A percentile compares a stretch with the other conserved stretches of the same genome.
These are phyloP conservation scores for Bergia puertoricense DNA, from an alignment of 92 coral and sea anemone species.

Conservation along the genomic window DNA sequence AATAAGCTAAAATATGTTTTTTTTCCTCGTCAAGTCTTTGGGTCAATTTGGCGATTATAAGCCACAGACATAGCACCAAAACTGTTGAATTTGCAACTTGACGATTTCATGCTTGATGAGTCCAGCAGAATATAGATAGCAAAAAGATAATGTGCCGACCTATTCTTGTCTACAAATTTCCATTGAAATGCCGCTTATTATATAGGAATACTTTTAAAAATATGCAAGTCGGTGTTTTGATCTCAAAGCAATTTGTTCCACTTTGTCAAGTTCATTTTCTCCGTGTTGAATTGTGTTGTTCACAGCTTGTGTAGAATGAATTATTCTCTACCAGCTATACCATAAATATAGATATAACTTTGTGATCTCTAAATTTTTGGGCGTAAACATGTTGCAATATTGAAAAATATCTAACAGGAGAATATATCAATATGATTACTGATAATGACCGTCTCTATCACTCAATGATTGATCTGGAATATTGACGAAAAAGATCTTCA, in stretches of 20 bases:
- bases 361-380: background rate
- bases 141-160: background rate
- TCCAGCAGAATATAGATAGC: background rate
- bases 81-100: background rate
- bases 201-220: background rate
- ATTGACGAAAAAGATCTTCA: constrained; percentile 1
- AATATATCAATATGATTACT: constrained; percentile 1
- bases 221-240: constrained; percentile 1
- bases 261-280: constrained; percentile 19
- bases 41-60: background rate
- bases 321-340: background rate
- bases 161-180: background rate
- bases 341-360: background rate
- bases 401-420: background rate
- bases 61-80: background rate
- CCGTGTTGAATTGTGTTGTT: background rate
- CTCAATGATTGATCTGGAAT: constrained; percentile 1
- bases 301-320: background rate
- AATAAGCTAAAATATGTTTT: background rate
- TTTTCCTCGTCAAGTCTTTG: background rate
- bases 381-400: constrained; percentile 25
- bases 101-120: constrained; percentile 9
- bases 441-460: background rate
- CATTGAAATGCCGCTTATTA: background rate
- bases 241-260: constrained; percentile 7